These are phyloP conservation scores for Drusus annulatus DNA, from an alignment of 1,140 invertebrate genomes.

Conservation along the genomic window DNA sequence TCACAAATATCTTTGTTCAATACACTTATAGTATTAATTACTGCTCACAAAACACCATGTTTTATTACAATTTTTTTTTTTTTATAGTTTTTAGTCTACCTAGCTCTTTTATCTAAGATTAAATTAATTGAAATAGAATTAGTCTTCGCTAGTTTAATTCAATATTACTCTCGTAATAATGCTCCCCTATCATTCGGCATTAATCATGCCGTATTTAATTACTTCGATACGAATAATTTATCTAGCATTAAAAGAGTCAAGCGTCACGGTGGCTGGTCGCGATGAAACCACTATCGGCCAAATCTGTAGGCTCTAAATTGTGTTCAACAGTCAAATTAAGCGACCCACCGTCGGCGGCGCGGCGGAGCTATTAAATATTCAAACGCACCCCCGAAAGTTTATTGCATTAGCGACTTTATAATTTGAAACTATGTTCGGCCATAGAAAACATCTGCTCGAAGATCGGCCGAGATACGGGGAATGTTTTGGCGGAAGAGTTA, in stretches of 20 bases:
- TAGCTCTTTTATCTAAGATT: neutral
- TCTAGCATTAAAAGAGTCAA: slow-evolving; percentile 11
- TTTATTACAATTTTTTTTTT: neutral
- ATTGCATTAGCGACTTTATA: slow-evolving; percentile 42
- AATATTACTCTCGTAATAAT: slow-evolving; percentile 28
- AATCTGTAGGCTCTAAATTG: slow-evolving; percentile 41
- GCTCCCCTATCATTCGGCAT: neutral
- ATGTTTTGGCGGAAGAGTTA: slow-evolving; percentile 53
- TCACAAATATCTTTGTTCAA: neutral
- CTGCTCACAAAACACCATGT: no score
- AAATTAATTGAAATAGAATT: slow-evolving; percentile 21
- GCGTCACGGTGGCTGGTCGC: slow-evolving; percentile 10
- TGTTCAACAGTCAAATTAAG: slow-evolving; percentile 48
- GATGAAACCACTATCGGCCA: slow-evolving; percentile 34
- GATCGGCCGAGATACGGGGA: slow-evolving; percentile 40
- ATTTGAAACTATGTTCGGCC: slow-evolving; percentile 39
- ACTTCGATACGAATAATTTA: slow-evolving; percentile 23
- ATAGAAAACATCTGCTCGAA: slow-evolving; percentile 52
- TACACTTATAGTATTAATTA: neutral
- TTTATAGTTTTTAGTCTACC: neutral
- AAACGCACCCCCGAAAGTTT: slow-evolving; percentile 45
- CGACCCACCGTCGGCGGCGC: slow-evolving; percentile 17
- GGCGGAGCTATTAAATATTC: slow-evolving; percentile 38
- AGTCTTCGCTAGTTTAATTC: slow-evolving; percentile 13
- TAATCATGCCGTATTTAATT: slow-evolving; percentile 30